phyloP scores from a whole-genome alignment of 2,888 invertebrate species.

The Drosophila birchii region DNA sequence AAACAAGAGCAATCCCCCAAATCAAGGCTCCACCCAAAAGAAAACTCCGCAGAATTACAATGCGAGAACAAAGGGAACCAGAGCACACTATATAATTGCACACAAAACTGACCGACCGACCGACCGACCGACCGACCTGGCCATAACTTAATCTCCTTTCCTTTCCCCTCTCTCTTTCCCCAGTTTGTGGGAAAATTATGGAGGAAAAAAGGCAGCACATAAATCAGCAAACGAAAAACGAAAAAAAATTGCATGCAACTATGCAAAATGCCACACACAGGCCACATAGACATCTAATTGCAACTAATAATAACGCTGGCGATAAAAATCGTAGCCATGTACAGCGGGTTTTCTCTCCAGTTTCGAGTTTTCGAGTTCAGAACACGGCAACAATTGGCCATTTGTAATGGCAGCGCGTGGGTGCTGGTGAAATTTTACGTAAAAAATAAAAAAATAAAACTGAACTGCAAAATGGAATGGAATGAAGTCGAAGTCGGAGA shows the following conservation, averaged over 20 bases:
- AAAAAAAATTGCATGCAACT: conserved; percentile 47
- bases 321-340: conserved; percentile 63
- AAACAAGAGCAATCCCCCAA: conserved; percentile 10
- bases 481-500: conserved; percentile 9
- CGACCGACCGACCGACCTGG: conserved; percentile 34
- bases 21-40: conserved; percentile 36
- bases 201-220: conserved; percentile 52
- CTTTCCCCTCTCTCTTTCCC: not conserved
- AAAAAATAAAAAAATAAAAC: not conserved
- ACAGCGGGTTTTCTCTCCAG: conserved; percentile 3
- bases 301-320: conserved; percentile 76
- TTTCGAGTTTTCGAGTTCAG: conserved; percentile 27
- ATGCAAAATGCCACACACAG: conserved; percentile 63
- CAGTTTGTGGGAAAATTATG: conserved; percentile 40
- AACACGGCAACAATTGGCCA: conserved; percentile 62
- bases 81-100: conserved; percentile 41
- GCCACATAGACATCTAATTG: conserved; percentile 77
- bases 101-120: conserved; percentile 26
- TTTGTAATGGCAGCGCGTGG: conserved; percentile 55
- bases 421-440: conserved; percentile 20
- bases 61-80: conserved; percentile 46
- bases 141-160: conserved; percentile 38
- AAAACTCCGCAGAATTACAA: conserved; percentile 34
- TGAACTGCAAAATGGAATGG: conserved; percentile 22
- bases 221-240: conserved; percentile 59